Evolutionary conservation across 2,888 invertebrate genomes (phyloP).

Genomic region (Branchinecta sandiegonensis): DNA sequence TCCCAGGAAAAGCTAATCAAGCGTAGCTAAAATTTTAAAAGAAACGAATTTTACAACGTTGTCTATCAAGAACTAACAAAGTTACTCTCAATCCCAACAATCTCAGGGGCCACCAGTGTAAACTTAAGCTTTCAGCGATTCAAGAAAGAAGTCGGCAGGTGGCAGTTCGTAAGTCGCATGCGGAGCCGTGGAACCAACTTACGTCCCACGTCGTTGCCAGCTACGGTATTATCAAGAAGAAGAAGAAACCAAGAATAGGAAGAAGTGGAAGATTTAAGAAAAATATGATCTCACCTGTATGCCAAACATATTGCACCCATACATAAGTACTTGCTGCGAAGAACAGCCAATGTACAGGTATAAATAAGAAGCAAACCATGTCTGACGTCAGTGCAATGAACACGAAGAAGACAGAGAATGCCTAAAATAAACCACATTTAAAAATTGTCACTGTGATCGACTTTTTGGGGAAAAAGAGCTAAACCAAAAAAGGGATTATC

Average conservation of each 20-base stretch:
- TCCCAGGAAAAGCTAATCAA: too few relatives aligned
- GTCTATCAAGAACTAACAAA: slow-evolving; percentile 16
- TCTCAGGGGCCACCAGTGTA: too few relatives aligned
- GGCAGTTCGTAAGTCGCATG: too few relatives aligned
- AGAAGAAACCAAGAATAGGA: too few relatives aligned
- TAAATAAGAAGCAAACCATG: slow-evolving; percentile 96
- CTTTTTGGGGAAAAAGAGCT: too few relatives aligned
- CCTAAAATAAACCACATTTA: slow-evolving; percentile 45
- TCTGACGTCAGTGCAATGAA: slow-evolving; percentile 95
- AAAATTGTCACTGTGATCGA: background rate
- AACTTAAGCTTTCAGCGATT: too few relatives aligned
- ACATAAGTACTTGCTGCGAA: slow-evolving; percentile 97
- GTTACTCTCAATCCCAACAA: background rate
- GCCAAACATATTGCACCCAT: slow-evolving; percentile 97
- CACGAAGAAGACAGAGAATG: slow-evolving; percentile 94
- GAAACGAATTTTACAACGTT: too few relatives aligned
- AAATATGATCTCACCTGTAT: slow-evolving; percentile 53
- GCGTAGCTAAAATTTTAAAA: too few relatives aligned
- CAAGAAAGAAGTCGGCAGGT: too few relatives aligned
- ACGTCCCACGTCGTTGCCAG: background rate
- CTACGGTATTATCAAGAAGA: too few relatives aligned
- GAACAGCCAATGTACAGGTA: slow-evolving; percentile 94
- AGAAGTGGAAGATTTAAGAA: background rate
- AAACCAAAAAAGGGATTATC: too few relatives aligned
- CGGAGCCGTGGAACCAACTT: background rate